phyloP scores from a whole-genome alignment of 2,113 vertebrate species.

The Cavia porcellus region DNA sequence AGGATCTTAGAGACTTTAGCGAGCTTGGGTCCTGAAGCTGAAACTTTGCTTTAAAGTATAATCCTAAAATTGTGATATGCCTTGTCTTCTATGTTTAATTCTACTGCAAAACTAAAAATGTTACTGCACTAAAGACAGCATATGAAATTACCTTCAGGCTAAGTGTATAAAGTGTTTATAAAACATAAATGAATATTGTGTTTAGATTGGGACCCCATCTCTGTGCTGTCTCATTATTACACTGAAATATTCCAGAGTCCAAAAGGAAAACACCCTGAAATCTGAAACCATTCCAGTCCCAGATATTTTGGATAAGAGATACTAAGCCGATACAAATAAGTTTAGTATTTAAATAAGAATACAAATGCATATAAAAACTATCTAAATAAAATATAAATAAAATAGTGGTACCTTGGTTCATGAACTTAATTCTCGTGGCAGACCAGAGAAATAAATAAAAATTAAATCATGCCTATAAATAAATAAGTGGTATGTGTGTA shows the following conservation, averaged over 20 bases:
- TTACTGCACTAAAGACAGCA: background rate
- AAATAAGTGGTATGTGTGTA: background rate
- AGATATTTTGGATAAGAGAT: background rate
- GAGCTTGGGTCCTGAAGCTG: background rate
- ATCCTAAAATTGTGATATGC: background rate
- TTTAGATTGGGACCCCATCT: background rate
- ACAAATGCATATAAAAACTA: background rate
- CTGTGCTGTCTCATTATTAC: background rate
- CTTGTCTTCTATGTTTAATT: background rate
- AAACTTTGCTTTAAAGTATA: background rate
- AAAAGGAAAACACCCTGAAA: background rate
- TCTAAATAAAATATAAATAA: background rate
- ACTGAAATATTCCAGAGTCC: background rate
- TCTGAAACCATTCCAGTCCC: background rate
- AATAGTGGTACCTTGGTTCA: background rate
- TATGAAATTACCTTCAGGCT: background rate
- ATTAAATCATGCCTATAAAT: background rate
- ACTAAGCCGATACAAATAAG: background rate
- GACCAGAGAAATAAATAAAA: background rate
- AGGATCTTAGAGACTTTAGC: background rate
- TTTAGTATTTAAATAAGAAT: background rate
- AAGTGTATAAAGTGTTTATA: background rate
- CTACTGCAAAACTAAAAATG: background rate
- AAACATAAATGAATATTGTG: background rate
- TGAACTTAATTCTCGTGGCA: background rate